Percentiles rank a stretch among this genome's conserved stretches.
Evolutionary conservation across 2,797 vertebrate species (phyloP).

Genomic region (Thaleichthys pacificus): DNA sequence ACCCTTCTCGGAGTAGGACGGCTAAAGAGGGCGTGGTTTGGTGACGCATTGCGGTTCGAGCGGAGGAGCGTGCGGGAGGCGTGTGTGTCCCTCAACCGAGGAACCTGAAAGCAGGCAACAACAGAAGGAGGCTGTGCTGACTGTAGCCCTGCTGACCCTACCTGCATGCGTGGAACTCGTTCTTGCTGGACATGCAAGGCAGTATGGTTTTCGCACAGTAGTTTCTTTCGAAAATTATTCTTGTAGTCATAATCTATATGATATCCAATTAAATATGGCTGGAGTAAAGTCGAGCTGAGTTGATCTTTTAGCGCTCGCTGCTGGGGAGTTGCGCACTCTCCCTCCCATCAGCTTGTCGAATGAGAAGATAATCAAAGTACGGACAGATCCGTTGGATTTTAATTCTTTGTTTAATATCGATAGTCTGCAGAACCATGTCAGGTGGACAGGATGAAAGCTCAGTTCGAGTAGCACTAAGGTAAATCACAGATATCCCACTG

Average conservation of each 20-base stretch:
- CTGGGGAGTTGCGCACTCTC: slow-evolving; percentile 8
- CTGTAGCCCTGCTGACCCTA: not conserved
- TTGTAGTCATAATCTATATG: not conserved
- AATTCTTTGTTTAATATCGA: not conserved
- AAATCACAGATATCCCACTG: slow-evolving; percentile 42
- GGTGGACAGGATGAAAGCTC: slow-evolving; percentile 87
- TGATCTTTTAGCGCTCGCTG: slow-evolving; percentile 23
- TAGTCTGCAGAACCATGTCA: slow-evolving; percentile 73
- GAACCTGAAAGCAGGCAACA: not conserved
- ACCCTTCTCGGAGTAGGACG: not conserved
- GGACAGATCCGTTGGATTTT: slow-evolving; percentile 12
- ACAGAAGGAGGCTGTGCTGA: not conserved
- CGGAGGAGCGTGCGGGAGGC: slow-evolving; percentile 8
- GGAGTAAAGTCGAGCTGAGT: slow-evolving; percentile 62
- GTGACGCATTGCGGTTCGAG: slow-evolving; percentile 79
- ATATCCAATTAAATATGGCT: slow-evolving; percentile 63
- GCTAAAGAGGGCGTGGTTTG: slow-evolving; percentile 65
- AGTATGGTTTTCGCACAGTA: not conserved
- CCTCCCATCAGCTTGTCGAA: slow-evolving; percentile 14
- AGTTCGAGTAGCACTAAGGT: slow-evolving; percentile 93
- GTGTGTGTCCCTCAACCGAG: slow-evolving; percentile 13
- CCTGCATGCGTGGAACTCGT: slow-evolving; percentile 12
- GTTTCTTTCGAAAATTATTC: not conserved
- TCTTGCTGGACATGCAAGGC: slow-evolving; percentile 48
- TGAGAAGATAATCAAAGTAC: slow-evolving; percentile 19